phyloP scores from a whole-genome alignment of 64 coral and sea anemone species.

The Orbicella faveolata region DNA sequence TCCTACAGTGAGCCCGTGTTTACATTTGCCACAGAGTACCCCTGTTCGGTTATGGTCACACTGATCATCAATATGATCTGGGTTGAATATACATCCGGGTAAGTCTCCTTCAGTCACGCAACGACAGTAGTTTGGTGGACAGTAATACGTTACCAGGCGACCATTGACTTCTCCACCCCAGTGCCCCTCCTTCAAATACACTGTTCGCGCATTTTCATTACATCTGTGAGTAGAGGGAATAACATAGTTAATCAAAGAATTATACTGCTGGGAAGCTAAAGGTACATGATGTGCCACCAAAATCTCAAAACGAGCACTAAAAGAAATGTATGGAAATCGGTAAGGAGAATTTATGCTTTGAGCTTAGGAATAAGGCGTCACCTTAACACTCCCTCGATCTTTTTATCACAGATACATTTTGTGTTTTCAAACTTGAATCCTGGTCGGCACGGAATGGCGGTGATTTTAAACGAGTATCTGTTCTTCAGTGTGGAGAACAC shows the following conservation, averaged over 20 bases:
- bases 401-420: constrained; percentile 72
- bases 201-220: constrained; percentile 31
- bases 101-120: constrained; percentile 42
- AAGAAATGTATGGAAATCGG: no score
- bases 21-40: constrained; percentile 77
- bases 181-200: constrained; percentile 71
- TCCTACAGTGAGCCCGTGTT: constrained; percentile 66
- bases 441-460: constrained; percentile 61
- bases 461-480: constrained; percentile 36
- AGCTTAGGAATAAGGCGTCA: background rate
- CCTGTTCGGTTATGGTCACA: constrained; percentile 70
- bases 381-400: constrained; percentile 64
- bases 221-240: constrained; percentile 27
- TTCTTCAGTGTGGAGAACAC: constrained; percentile 24
- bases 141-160: constrained; percentile 75
- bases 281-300: no score
- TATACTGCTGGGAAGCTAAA: no score
- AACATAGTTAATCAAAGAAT: background rate
- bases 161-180: constrained; percentile 72
- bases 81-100: constrained; percentile 75
- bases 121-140: constrained; percentile 76
- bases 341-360: no score
- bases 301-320: no score
- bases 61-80: constrained; percentile 35
- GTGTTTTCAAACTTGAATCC: constrained; percentile 68